A percentile compares a stretch with the other conserved stretches of the same genome.
Evolutionary conservation across 2,888 invertebrate genomes (phyloP).

Genomic region (Cephus spinipes): DNA sequence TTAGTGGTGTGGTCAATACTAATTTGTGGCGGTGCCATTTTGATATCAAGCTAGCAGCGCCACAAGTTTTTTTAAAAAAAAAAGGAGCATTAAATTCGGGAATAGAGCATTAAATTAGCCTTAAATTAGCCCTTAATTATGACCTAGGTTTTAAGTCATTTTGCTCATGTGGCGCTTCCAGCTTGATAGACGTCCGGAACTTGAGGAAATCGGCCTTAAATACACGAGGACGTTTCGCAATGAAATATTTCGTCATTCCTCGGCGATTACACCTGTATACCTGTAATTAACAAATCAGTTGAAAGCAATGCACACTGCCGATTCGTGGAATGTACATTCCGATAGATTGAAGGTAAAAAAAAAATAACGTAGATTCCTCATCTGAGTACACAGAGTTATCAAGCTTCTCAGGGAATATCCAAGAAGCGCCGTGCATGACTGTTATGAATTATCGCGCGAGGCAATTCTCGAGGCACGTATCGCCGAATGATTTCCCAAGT

Average conservation of each 20-base stretch:
- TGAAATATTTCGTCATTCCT: background rate
- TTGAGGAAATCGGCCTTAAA: constrained; percentile 7
- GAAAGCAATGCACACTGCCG: background rate
- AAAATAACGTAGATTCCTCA: background rate
- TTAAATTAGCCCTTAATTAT: too few relatives aligned
- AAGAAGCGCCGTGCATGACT: background rate
- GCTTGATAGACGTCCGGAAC: constrained; percentile 12
- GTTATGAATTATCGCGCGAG: background rate
- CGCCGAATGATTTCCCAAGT: background rate
- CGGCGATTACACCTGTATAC: background rate
- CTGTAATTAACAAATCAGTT: background rate
- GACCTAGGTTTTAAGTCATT: too few relatives aligned
- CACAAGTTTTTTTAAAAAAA: too few relatives aligned
- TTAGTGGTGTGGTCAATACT: too few relatives aligned
- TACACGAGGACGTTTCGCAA: background rate
- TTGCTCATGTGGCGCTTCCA: too few relatives aligned
- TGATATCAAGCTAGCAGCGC: too few relatives aligned
- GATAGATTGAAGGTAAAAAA: background rate
- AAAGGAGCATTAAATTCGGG: too few relatives aligned
- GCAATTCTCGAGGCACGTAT: background rate
- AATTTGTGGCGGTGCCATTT: too few relatives aligned
- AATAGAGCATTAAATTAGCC: too few relatives aligned
- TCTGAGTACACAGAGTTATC: background rate
- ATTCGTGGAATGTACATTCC: background rate
- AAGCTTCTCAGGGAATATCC: background rate